Base-by-base conservation (phyloP, 1,140 invertebrate genomes). In the Drosophila elegans region DNA sequence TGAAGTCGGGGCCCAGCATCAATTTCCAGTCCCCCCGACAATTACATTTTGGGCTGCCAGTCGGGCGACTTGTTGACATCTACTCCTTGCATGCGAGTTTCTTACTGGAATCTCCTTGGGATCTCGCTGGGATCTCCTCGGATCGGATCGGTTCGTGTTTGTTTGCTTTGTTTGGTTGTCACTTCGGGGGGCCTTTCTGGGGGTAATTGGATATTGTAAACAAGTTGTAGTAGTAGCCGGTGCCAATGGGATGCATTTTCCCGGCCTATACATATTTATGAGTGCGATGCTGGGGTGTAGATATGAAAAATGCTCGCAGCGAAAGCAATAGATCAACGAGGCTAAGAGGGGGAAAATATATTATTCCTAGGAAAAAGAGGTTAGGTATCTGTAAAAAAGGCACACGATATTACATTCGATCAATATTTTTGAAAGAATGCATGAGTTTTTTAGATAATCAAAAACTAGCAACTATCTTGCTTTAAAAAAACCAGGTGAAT, bases 151-250 rank as follows among this genome's bases (percentile, higher is more conserved):
- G 45, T 72, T 78, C 41, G 53, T 79, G 56, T 73, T 61, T 72
- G 62, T 53, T 66, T 73, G 38, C 39, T 75, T 75, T 66, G 53
- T 67, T 61, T 56, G 21, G 41, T 29, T 71, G 64, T 72, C 79
- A 68, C 68, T 66, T 81, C 82, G 67, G 84, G 83, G 75, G 75
- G 60, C 66, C 79, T 60, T 39, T 52, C 67, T 76, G 75, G 72
- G 76, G 80, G 84, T 89, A 86, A 89, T 86, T 79, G 83, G 84
- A 89, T 89, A 89, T 82, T 86, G 74, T 81, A 86, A 81, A 81
- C 82, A 86, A 86, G 74, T 73, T 73, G 81, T 75, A 80, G 77
- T 72, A 61, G 71, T 61, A 60, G 62, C 51, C 61, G 44, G 73
- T 71, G 67, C 59, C 68, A 67, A 55, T 64, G 49, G 44, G 44